A percentile compares a stretch with the other conserved stretches of the same genome.
Conservation (phyloP, 2,113 vertebrate genomes). For the Lates calcarifer region DNA sequence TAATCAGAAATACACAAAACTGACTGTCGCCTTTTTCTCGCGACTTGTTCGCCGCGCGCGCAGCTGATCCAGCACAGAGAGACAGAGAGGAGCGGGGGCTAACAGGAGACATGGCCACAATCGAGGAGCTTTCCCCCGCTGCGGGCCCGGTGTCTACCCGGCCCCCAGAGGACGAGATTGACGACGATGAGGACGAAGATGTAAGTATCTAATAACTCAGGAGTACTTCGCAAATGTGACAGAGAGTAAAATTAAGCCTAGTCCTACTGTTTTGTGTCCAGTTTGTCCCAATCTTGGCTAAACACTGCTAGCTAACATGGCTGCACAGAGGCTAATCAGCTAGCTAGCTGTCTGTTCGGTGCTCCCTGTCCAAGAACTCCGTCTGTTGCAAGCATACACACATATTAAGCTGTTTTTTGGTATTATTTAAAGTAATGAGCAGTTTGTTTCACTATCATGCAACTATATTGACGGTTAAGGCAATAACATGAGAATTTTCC, state of each 20-base stretch:
- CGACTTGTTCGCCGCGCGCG: neutral
- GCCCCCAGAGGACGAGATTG: constrained; percentile 84
- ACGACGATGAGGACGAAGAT: constrained; percentile 87
- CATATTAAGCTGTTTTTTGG: neutral
- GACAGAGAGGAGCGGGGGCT: neutral
- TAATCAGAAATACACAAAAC: neutral
- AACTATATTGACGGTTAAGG: neutral
- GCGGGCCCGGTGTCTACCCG: constrained; percentile 80
- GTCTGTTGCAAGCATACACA: neutral
- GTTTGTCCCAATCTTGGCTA: neutral
- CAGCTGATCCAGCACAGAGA: neutral
- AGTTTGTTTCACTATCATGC: neutral
- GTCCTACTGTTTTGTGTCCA: neutral
- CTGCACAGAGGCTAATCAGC: constrained; percentile 21
- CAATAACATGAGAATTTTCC: neutral
- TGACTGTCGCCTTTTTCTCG: neutral
- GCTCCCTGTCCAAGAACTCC: neutral
- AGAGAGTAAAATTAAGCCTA: neutral
- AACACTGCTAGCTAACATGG: neutral
- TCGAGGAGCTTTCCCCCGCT: constrained; percentile 83
- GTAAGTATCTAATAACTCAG: constrained; percentile 51
- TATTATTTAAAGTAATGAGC: neutral
- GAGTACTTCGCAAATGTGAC: no score
- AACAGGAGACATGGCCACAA: constrained; percentile 70
- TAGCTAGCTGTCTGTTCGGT: neutral